Base-by-base conservation (phyloP, 2,113 vertebrate genomes). In the Miniopterus natalensis region DNA sequence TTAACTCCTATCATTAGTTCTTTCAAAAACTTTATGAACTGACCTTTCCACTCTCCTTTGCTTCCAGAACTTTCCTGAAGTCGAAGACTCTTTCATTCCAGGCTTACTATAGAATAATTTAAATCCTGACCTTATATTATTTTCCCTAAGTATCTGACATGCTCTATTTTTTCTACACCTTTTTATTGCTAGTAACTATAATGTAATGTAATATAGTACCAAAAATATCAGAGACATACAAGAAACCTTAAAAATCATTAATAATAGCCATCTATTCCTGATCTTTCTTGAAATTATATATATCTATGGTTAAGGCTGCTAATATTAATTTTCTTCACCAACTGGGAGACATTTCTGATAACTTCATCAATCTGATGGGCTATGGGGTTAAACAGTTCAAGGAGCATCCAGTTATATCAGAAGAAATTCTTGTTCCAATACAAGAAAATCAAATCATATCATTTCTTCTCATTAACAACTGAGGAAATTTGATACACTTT, bases 211-310 rank as follows among this genome's bases (percentile, higher is more conserved):
- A 83, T 12, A 57, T 68, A 36, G 8, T 68, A 20, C n/a, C 15
- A 68, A 93, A 59, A 85, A 36, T 59, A 73, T 66, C 7, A 80
- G 15, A 80, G 5, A 31, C 61, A 1, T 23, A 17, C n/a, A 75
- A 88, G 23, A 85, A 65, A 90, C 42, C 2, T 53, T 65, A 78
- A 51, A 66, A 55, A 20, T 42, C 7, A 75, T 59, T 59, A 71
- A 55, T 66, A 81, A 80, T n/a, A 84, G 25, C 29, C 25, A 55
- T 55, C 6, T 77, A 40, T 21, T 14, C 1, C 10, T 85, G 5
- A 85, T 84, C 14, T n/a, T 95, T 93, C 68, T 88, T 89, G 20
- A 88, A 73, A 40, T 53, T 36, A 53, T 53, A 53, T 53, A 55
- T 42, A 88, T 51, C 57, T 63, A 88, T 18, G 1, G 40, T 73